These are phyloP conservation scores for Bursaphelenchus mucronatus DNA, from an alignment of 1,140 invertebrate species.

Conservation along the genomic window DNA sequence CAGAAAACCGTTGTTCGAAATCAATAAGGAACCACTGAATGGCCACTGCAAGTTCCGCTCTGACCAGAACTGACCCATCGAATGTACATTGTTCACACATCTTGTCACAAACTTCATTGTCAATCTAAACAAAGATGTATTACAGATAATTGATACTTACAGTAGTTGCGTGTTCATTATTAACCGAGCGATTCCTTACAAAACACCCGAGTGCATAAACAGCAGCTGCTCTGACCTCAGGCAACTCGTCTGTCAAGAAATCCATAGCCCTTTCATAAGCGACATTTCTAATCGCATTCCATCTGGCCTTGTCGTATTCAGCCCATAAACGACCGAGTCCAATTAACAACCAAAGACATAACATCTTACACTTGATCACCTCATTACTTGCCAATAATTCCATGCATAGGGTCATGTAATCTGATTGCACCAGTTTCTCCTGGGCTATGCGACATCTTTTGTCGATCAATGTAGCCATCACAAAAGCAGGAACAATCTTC, in stretches of 20 bases:
- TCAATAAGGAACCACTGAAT: constrained; percentile 59
- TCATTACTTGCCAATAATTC: constrained; percentile 47
- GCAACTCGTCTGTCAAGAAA: constrained; percentile 51
- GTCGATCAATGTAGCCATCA: constrained; percentile 55
- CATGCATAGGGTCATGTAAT: constrained; percentile 54
- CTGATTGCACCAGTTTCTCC: constrained; percentile 47
- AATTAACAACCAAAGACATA: constrained; percentile 85
- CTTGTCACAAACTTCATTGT: constrained; percentile 54
- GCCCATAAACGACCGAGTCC: constrained; percentile 89
- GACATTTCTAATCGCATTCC: constrained; percentile 88
- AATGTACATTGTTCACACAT: constrained; percentile 53
- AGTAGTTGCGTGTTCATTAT: constrained; percentile 48
- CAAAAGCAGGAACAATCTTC: constrained; percentile 56
- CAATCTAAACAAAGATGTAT: constrained; percentile 45
- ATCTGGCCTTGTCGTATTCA: constrained; percentile 83
- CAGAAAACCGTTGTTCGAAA: constrained; percentile 49
- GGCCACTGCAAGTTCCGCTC: constrained; percentile 54
- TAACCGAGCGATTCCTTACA: constrained; percentile 48
- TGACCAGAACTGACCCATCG: constrained; percentile 54
- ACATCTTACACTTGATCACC: constrained; percentile 63
- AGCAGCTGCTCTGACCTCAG: constrained; percentile 57
- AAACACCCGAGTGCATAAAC: constrained; percentile 58
- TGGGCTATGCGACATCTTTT: constrained; percentile 55
- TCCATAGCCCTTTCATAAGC: constrained; percentile 72
- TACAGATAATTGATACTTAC: constrained; percentile 7